phyloP scores from a whole-genome alignment of 2,113 vertebrate species.

The Cardinalis cardinalis region DNA sequence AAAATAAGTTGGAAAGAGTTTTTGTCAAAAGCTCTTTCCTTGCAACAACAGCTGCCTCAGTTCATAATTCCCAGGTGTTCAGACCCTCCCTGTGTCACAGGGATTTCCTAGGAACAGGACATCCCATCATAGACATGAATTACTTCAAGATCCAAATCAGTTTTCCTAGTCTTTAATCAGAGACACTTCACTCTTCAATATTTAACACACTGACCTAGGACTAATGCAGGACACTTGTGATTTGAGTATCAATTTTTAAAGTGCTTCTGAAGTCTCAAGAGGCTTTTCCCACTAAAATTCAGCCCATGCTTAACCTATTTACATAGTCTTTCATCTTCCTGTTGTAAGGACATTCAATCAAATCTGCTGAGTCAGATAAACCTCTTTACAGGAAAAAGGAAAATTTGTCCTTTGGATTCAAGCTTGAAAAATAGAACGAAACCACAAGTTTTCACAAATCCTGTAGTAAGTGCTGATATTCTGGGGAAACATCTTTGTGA shows the following conservation, averaged over 20 bases:
- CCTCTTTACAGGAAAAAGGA: neutral
- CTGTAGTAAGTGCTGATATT: neutral
- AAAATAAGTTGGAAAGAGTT: neutral
- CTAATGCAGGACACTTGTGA: neutral
- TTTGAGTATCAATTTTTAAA: neutral
- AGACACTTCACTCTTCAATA: neutral
- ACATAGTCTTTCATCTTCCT: neutral
- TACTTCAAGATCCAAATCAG: neutral
- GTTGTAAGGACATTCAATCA: neutral
- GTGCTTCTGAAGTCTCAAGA: neutral
- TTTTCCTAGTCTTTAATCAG: neutral
- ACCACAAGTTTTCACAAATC: neutral
- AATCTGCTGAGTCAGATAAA: neutral
- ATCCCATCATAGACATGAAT: rapidly evolving
- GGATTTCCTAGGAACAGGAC: neutral
- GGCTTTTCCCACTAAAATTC: neutral
- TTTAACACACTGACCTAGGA: neutral
- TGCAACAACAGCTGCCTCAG: neutral
- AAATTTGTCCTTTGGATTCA: neutral
- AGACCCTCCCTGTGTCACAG: neutral
- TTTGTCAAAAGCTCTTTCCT: neutral
- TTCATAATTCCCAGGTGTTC: neutral
- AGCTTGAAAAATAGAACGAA: neutral
- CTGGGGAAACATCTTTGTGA: neutral
- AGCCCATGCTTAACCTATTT: neutral